Evolutionary conservation across 2,113 vertebrate species (phyloP).

Genomic region (Trinectes maculatus): DNA sequence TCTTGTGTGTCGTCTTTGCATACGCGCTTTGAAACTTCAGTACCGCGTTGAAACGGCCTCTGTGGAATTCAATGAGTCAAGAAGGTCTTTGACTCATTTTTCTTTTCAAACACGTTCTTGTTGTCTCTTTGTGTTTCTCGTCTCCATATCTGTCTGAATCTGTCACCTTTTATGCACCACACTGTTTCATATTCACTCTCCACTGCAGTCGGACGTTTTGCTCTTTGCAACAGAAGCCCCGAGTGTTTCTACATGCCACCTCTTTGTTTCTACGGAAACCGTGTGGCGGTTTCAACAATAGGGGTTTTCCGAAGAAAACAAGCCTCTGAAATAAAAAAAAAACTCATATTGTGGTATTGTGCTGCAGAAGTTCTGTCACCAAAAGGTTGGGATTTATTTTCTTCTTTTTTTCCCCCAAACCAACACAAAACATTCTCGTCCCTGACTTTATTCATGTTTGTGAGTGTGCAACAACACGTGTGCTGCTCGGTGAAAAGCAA

Average conservation of each 20-base stretch:
- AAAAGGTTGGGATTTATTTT: slow-evolving; percentile 18
- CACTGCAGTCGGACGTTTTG: slow-evolving; percentile 25
- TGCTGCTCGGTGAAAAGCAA: slow-evolving; percentile 38
- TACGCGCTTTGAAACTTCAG: slow-evolving; percentile 23
- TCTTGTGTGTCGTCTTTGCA: too few species aligned
- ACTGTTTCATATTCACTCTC: slow-evolving; percentile 14
- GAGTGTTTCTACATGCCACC: slow-evolving; percentile 36
- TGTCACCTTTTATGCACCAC: background rate
- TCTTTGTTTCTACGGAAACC: slow-evolving; percentile 66
- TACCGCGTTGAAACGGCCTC: slow-evolving; percentile 4
- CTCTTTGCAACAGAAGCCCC: slow-evolving; percentile 17
- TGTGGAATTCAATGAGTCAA: slow-evolving; percentile 14
- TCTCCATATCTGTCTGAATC: background rate
- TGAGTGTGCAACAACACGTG: slow-evolving; percentile 8
- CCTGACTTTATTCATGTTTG: slow-evolving; percentile 34
- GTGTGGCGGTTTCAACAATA: slow-evolving; percentile 44
- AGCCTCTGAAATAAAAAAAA: slow-evolving; percentile 5
- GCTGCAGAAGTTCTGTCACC: slow-evolving; percentile 34
- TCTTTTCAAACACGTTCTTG: slow-evolving; percentile 8
- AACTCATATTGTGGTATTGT: slow-evolving; percentile 34
- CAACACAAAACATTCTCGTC: background rate
- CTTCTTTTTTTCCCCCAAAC: background rate
- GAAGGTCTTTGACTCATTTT: slow-evolving; percentile 13
- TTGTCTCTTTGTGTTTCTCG: background rate
- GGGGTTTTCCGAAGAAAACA: slow-evolving; percentile 54